Evolutionary conservation across 2,797 vertebrate species (phyloP).

Genomic region (Centroberyx gerrardi): DNA sequence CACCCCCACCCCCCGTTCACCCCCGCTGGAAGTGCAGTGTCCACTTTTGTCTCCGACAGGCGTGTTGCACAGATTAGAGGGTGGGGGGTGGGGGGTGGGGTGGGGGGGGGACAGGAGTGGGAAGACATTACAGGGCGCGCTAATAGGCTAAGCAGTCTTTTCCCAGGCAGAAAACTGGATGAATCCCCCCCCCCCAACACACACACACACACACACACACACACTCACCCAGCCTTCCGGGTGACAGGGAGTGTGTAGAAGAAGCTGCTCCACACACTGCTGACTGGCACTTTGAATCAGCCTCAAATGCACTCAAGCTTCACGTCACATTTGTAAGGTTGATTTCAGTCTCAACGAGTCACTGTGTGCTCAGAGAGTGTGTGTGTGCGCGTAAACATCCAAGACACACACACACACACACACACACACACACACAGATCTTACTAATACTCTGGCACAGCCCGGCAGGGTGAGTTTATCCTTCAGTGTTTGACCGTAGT

Average conservation of each 20-base stretch:
- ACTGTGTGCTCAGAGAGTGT: conserved; percentile 27
- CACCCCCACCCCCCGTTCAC: neutral
- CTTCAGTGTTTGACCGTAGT: conserved; percentile 82
- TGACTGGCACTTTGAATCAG: conserved; percentile 92
- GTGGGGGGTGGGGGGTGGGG: too few species aligned
- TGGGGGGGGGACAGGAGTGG: too few species aligned
- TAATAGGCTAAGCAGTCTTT: conserved; percentile 83
- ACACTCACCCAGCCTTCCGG: conserved; percentile 63
- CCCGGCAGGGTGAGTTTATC: conserved; percentile 62
- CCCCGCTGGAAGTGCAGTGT: conserved; percentile 62
- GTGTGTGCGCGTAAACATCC: conserved; percentile 30
- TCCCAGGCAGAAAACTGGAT: conserved; percentile 76
- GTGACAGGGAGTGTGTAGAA: conserved; percentile 89
- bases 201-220: conserved; percentile 21
- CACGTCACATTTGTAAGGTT: conserved; percentile 92
- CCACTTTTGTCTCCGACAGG: conserved; percentile 72
- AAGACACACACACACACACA: conserved; percentile 28
- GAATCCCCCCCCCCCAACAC: conserved; percentile 69
- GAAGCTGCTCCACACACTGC: conserved; percentile 86
- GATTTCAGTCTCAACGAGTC: conserved; percentile 89
- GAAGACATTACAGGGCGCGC: conserved; percentile 70
- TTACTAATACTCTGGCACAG: conserved; percentile 37
- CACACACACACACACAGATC: conserved; percentile 6
- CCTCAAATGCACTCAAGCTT: conserved; percentile 92
- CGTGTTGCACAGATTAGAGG: conserved; percentile 75